Evolutionary conservation across 2,113 vertebrate genomes (phyloP).

Genomic region (Oceanites oceanicus): DNA sequence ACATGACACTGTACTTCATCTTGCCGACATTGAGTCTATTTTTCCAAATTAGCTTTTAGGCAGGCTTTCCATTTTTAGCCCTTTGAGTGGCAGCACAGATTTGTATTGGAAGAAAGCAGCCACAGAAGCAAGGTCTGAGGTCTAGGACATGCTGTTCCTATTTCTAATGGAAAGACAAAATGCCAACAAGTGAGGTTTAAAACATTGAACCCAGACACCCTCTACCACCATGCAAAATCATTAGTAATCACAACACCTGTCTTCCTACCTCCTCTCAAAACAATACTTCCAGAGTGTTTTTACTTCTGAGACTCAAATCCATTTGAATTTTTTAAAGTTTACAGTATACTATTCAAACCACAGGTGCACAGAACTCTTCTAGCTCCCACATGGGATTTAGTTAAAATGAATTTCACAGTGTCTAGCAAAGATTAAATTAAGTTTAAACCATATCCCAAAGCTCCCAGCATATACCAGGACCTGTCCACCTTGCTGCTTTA

Average conservation of each 20-base stretch:
- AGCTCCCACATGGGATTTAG: not conserved
- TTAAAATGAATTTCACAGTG: not conserved
- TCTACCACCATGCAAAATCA: not conserved
- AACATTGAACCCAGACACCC: not conserved
- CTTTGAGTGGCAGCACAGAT: conserved; percentile 30
- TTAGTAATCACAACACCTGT: not conserved
- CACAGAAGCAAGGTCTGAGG: conserved; percentile 12
- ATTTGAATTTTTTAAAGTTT: not conserved
- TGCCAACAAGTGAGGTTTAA: not conserved
- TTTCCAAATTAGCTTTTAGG: conserved; percentile 38
- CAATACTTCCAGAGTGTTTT: not conserved
- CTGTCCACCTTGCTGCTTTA: not conserved
- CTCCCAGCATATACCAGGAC: not conserved
- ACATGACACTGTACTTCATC: not conserved
- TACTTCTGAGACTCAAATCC: not conserved
- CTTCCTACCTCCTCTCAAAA: not conserved
- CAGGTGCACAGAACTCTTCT: not conserved
- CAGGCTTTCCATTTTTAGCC: conserved; percentile 28
- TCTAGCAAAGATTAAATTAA: not conserved
- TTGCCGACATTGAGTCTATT: not conserved
- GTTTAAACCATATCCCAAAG: not conserved
- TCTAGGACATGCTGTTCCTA: not conserved
- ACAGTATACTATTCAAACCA: not conserved
- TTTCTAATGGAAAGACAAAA: not conserved
- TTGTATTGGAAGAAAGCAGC: conserved; percentile 9